Percentiles rank a stretch among this genome's conserved stretches.
Evolutionary conservation across 2,113 vertebrate genomes (phyloP).

Genomic region (Tachysurus vachellii): DNA sequence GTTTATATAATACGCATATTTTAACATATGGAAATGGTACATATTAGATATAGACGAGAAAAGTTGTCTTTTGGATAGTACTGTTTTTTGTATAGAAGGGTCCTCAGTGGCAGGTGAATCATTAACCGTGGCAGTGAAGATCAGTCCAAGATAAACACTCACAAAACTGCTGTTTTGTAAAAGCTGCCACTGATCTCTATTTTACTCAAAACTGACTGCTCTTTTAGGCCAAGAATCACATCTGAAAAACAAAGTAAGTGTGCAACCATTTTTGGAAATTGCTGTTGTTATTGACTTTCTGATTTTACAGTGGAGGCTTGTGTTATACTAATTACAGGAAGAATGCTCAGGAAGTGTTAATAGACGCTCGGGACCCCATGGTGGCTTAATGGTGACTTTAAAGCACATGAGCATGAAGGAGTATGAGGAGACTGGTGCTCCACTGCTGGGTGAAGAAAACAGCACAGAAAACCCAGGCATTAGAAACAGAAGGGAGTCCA

Average conservation of each 20-base stretch:
- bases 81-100: neutral
- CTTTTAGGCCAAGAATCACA: neutral
- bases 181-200: neutral
- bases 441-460: slow-evolving; percentile 55
- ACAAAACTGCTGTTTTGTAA: neutral
- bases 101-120: slow-evolving; percentile 59
- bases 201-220: slow-evolving; percentile 4
- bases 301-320: neutral
- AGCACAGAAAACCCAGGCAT: neutral
- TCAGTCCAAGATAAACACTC: slow-evolving; percentile 52
- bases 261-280: neutral
- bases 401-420: slow-evolving; percentile 62
- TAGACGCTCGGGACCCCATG: neutral
- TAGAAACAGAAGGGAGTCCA: slow-evolving; percentile 44
- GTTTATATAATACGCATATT: neutral
- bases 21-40: neutral
- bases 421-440: slow-evolving; percentile 44
- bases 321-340: neutral
- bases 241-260: slow-evolving; percentile 38
- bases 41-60: neutral
- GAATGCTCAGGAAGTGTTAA: neutral
- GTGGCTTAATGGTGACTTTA: slow-evolving; percentile 61
- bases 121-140: slow-evolving; percentile 64
- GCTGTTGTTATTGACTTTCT: neutral
- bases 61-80: neutral